Conservation (phyloP, 2,888 invertebrate species). For the Drosophila vallismaia region DNA sequence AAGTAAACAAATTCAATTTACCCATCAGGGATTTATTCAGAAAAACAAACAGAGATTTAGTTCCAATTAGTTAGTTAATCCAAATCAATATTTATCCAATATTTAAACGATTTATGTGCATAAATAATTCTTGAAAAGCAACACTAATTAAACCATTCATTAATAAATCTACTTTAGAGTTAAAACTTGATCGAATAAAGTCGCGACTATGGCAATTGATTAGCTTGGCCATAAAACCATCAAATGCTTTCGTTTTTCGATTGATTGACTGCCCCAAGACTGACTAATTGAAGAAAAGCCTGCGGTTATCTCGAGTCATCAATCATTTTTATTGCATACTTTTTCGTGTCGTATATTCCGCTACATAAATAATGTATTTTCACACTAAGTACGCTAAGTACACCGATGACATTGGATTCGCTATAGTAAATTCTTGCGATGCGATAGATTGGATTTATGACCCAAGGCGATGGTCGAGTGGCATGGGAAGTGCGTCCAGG, state of each 20-base stretch:
- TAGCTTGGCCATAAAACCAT: conserved; percentile 53
- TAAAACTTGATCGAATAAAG: conserved; percentile 1
- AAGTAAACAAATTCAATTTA: conserved; percentile 4
- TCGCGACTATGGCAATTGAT: conserved; percentile 10
- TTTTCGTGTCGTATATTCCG: conserved; percentile 54
- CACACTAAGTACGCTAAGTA: conserved; percentile 14
- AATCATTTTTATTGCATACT: conserved; percentile 77
- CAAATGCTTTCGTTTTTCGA: conserved; percentile 40
- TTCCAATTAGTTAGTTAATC: conserved; percentile 18
- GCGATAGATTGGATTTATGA: conserved; percentile 41
- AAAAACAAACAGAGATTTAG: conserved; percentile 7
- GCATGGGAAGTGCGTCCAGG: conserved; percentile 34
- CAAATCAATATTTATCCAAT: conserved; percentile 18
- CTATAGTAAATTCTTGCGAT: conserved; percentile 35
- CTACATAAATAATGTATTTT: conserved; percentile 32
- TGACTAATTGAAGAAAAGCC: conserved; percentile 58
- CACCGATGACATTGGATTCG: conserved; percentile 39
- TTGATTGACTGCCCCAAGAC: conserved; percentile 45
- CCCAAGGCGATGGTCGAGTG: conserved; percentile 26
- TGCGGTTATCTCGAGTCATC: conserved; percentile 56
- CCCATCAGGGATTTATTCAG: too few relatives aligned
- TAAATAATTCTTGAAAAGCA: too few relatives aligned
- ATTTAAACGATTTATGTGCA: conserved; percentile 1
- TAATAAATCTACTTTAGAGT: conserved; percentile 6
- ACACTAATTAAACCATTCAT: conserved; percentile 15